These are phyloP conservation scores for Potamilus streckersoni DNA, from an alignment of 1,140 invertebrate genomes.

Conservation along the genomic window DNA sequence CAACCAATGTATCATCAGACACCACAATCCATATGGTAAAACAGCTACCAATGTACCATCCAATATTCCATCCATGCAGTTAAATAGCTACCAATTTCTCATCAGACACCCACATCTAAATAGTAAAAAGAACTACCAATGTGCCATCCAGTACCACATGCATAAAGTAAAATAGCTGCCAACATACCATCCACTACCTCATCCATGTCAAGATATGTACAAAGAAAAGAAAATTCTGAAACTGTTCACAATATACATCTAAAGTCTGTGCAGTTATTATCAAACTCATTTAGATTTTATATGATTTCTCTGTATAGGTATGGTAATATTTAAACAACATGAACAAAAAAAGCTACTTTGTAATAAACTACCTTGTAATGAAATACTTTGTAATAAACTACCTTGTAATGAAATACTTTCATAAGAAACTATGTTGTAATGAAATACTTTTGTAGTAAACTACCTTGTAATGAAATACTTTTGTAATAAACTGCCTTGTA, in stretches of 20 bases:
- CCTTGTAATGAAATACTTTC: background rate
- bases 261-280: no score
- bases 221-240: no score
- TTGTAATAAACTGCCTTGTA: background rate
- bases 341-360: no score
- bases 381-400: no score
- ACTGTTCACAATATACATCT: no score
- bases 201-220: no score
- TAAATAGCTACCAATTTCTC: background rate
- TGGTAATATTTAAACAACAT: constrained; percentile 30
- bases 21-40: constrained; percentile 57
- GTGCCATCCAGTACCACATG: background rate
- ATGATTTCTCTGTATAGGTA: background rate
- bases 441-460: no score
- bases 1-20: constrained; percentile 15
- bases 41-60: background rate
- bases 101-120: background rate
- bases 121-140: background rate
- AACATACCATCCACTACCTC: background rate
- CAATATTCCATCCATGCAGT: background rate
- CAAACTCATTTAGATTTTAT: no score
- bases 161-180: background rate
- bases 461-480: background rate
- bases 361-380: no score
- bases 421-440: constrained; percentile 73